Percentiles rank a stretch among this genome's conserved stretches.
Conservation (phyloP, 2,113 vertebrate species). For the Brienomyrus brachyistius region DNA sequence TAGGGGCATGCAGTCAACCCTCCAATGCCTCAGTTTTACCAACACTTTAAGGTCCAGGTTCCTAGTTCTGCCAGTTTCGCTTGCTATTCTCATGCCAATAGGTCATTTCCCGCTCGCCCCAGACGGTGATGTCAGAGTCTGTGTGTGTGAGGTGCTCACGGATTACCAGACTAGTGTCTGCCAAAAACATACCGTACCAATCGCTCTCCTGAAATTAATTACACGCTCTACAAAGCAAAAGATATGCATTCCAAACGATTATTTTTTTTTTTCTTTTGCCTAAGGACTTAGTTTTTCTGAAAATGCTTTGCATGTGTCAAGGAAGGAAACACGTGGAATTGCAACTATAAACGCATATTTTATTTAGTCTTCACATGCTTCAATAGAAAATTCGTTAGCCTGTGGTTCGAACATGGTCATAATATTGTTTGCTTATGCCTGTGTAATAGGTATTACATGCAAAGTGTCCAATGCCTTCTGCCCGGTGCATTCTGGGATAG, state of each 20-base stretch:
- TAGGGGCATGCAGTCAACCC: not conserved
- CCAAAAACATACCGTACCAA: not conserved
- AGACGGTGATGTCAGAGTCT: conserved; percentile 11
- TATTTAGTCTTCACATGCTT: not conserved
- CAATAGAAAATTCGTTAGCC: not conserved
- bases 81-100: not conserved
- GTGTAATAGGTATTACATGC: not conserved
- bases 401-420: not conserved
- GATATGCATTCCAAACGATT: not conserved
- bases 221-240: not conserved
- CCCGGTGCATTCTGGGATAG: not conserved
- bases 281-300: not conserved
- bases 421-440: not conserved
- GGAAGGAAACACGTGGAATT: not conserved
- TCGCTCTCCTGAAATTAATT: conserved; percentile 15
- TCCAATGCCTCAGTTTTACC: not conserved
- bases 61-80: not conserved
- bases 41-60: not conserved
- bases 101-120: not conserved
- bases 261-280: not conserved
- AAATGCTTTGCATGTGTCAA: conserved; percentile 5
- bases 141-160: not conserved
- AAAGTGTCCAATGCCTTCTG: not conserved
- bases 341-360: not conserved
- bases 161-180: not conserved